phyloP scores from a whole-genome alignment of 2,797 vertebrate species.

The Thalassophryne amazonica region DNA sequence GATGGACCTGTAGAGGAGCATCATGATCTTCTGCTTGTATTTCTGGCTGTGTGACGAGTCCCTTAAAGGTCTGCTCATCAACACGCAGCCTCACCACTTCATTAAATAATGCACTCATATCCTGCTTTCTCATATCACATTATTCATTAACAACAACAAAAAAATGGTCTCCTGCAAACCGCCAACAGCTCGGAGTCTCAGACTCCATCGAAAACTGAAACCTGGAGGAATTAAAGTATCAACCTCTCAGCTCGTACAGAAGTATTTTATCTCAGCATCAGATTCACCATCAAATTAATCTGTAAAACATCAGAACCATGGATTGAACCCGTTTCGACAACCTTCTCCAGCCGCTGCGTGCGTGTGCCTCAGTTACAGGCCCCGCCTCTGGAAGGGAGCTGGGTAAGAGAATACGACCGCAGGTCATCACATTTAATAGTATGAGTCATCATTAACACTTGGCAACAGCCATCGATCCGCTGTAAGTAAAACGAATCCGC shows the following conservation, averaged over 20 bases:
- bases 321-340: too few species aligned
- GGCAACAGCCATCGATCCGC: conserved; percentile 52
- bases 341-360: conserved; percentile 19
- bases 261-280: conserved; percentile 51
- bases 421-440: conserved; percentile 68
- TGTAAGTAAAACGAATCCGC: conserved; percentile 63
- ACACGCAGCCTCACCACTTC: neutral
- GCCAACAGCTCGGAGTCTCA: too few species aligned
- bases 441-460: conserved; percentile 74
- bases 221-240: conserved; percentile 44
- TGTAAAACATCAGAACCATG: too few species aligned
- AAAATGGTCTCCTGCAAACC: too few species aligned
- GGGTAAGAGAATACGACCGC: conserved; percentile 49
- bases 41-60: too few species aligned
- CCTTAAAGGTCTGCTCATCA: too few species aligned
- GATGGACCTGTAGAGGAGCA: too few species aligned
- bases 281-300: conserved; percentile 50
- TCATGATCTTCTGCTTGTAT: too few species aligned
- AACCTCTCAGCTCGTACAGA: conserved; percentile 35
- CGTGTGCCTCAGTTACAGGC: conserved; percentile 51
- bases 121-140: conserved; percentile 29
- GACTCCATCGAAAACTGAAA: conserved; percentile 23
- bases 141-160: conserved; percentile 50
- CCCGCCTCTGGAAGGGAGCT: conserved; percentile 33
- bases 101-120: conserved; percentile 32